Conservation (phyloP, 2,113 vertebrate species). For the Labrus mixtus region DNA sequence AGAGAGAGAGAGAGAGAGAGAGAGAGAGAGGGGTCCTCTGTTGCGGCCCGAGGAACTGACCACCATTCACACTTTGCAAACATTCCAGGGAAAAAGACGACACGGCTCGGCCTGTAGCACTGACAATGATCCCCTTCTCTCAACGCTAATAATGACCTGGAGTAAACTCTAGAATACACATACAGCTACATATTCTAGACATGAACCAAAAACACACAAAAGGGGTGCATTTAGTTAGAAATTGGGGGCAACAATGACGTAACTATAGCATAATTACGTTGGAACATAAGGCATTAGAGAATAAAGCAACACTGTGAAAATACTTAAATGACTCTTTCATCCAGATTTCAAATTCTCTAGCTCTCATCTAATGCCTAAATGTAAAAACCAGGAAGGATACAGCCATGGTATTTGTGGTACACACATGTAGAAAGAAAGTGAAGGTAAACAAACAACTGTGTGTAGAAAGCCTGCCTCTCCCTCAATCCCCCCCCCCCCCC, state of each 20-base stretch:
- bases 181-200: constrained; percentile 29
- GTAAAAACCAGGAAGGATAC: background rate
- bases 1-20: too few relatives aligned
- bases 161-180: constrained; percentile 32
- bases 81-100: constrained; percentile 62
- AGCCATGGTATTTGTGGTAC: background rate
- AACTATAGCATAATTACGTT: too few relatives aligned
- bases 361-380: background rate
- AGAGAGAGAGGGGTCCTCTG: constrained; percentile 44
- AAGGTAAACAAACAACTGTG: constrained; percentile 23
- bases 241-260: too few relatives aligned
- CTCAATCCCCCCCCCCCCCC: constrained; percentile 46
- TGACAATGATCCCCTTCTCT: constrained; percentile 73
- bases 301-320: background rate
- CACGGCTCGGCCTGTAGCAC: constrained; percentile 51
- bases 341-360: too few relatives aligned
- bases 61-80: constrained; percentile 72
- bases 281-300: background rate
- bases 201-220: background rate
- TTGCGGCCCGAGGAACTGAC: constrained; percentile 56
- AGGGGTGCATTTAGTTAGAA: too few relatives aligned
- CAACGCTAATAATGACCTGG: constrained; percentile 49
- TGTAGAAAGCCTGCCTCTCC: constrained; percentile 34
- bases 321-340: too few relatives aligned
- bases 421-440: background rate